Evolutionary conservation across 2,113 vertebrate species (phyloP), one percentile per base, ranked within the genome.

Genomic region (Atlantisia rogersi): DNA sequence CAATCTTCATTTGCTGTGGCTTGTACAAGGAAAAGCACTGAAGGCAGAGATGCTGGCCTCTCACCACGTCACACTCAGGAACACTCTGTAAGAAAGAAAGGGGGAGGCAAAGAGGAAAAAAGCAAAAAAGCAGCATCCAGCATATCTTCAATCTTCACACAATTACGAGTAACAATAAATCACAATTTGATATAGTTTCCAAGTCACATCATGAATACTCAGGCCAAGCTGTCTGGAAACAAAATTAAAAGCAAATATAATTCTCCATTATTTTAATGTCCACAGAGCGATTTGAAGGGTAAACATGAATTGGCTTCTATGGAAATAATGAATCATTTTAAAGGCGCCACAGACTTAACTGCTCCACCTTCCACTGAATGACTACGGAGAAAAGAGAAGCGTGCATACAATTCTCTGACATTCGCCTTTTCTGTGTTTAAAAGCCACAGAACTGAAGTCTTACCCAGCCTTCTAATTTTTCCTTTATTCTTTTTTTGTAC

Each of bases 191-290:
- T 97, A 90, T 10, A 91, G 95, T 95, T 97, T 97, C 97, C 97
- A 97, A 97, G 92, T 96, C 96, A 97, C 92, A 97, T 96, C 91
- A 95, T 89, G 94, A 97, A 94, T 17, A 29, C 77, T 86, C 85
- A 84, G 80, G 97, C 95, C 95, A 97, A 97, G 93, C 65, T 87
- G 94, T 95, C 96, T 97, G 97, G 95, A 97, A 97, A 97, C 70
- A 96, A 97, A 97, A 97, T 97, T 96, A 97, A 97, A 97, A 97
- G 96, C 94, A 97, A 97, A 97, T 93, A 96, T 82, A 92, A 95
- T 95, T 97, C 95, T 86, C 88, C 92, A 95, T 95, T 96, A 96
- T 97, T 94, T 93, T 95, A 96, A 94, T 94, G 88, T 96, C 93
- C 77, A 79, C 80, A 92, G 91, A 95, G 86, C 4, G 80, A 92